phyloP scores from a whole-genome alignment of 2,888 invertebrate genomes.

The Polydrusus cervinus region DNA sequence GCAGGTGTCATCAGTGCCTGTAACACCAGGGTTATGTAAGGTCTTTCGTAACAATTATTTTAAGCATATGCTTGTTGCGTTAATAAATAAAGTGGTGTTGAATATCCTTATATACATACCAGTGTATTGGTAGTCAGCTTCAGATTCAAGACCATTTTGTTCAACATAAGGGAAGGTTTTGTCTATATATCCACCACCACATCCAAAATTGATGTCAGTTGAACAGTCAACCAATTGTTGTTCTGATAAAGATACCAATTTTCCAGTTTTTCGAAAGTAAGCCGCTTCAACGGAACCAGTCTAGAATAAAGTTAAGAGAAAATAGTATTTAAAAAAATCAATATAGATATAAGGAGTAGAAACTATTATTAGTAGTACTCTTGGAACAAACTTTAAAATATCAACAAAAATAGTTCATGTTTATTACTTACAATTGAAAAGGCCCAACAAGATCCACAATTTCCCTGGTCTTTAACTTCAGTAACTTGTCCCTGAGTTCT shows the following conservation, averaged over 20 bases:
- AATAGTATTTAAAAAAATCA: background rate
- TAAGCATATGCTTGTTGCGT: background rate
- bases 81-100: background rate
- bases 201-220: constrained; percentile 49
- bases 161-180: constrained; percentile 55
- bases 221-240: constrained; percentile 58
- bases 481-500: constrained; percentile 57
- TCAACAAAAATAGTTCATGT: background rate
- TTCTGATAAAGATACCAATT: constrained; percentile 55
- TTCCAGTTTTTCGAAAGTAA: constrained; percentile 49
- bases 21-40: background rate
- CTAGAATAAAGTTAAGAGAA: constrained; percentile 39
- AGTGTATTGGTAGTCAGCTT: constrained; percentile 57
- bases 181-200: constrained; percentile 54
- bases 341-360: background rate
- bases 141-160: constrained; percentile 55
- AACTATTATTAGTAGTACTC: background rate
- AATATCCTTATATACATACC: constrained; percentile 19
- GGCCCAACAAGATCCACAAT: constrained; percentile 59
- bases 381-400: background rate
- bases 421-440: constrained; percentile 55
- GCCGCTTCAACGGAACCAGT: constrained; percentile 56
- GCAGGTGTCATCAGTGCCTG: constrained; percentile 40
- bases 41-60: background rate
- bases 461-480: constrained; percentile 57